phyloP scores from a whole-genome alignment of 2,797 vertebrate genomes.

The Odontamblyopus lacepedii region DNA sequence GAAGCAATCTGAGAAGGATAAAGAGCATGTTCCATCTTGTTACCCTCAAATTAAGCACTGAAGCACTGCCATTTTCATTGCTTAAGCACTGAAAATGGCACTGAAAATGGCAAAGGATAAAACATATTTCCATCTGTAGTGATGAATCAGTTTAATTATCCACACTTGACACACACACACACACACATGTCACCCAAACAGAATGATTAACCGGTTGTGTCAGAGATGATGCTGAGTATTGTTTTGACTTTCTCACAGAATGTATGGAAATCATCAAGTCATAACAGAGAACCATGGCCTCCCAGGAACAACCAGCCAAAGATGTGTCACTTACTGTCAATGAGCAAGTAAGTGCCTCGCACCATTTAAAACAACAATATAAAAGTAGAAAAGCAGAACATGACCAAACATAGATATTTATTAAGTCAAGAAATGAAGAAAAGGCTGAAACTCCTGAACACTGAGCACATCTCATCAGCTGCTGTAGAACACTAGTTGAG shows the following conservation, averaged over 20 bases:
- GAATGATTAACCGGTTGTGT: background rate
- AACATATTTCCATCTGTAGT: background rate
- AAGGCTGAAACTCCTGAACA: background rate
- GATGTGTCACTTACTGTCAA: constrained; percentile 89
- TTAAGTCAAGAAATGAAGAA: background rate
- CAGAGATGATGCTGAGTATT: background rate
- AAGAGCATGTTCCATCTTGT: background rate
- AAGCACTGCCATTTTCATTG: too few species aligned
- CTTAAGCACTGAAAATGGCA: too few species aligned
- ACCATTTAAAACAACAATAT: constrained; percentile 12
- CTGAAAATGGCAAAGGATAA: background rate
- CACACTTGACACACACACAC: background rate
- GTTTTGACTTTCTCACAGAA: constrained; percentile 68
- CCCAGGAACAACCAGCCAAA: constrained; percentile 81
- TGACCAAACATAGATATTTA: background rate
- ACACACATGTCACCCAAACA: background rate
- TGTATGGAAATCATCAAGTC: constrained; percentile 73
- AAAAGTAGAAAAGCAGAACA: background rate
- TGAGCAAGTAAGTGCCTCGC: constrained; percentile 84
- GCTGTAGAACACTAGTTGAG: too few species aligned
- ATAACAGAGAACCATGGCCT: constrained; percentile 82
- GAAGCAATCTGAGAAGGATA: background rate
- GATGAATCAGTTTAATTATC: background rate
- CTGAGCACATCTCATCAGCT: too few species aligned
- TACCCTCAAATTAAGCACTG: background rate